A percentile compares a stretch with the other conserved stretches of the same genome.
phyloP scores from a whole-genome alignment of 37 sponge, comb jelly and placozoan genomes.

The Theonella swinhoei region DNA sequence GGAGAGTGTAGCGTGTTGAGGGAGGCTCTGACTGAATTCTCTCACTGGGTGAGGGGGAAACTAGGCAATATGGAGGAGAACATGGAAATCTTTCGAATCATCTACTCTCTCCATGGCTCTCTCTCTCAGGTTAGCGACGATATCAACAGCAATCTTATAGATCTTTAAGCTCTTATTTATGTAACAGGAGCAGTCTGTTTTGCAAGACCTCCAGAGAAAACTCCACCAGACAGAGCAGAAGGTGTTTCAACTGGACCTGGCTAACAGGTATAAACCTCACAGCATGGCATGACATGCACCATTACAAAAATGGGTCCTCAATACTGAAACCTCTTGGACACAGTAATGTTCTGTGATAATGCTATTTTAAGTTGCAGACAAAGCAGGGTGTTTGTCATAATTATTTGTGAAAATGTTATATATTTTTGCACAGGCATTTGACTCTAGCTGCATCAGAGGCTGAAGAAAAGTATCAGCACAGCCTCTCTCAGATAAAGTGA shows the following conservation, averaged over 20 bases:
- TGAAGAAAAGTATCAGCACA: neutral
- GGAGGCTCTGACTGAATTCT: constrained; percentile 35
- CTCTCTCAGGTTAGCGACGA: constrained; percentile 69
- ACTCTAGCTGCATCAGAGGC: neutral
- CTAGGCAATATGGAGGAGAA: constrained; percentile 53
- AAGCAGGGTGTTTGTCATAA: too few relatives aligned
- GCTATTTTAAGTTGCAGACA: too few relatives aligned
- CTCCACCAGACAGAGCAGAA: neutral
- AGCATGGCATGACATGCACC: too few relatives aligned
- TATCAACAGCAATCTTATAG: too few relatives aligned
- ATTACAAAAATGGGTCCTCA: too few relatives aligned
- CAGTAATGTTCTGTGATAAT: too few relatives aligned
- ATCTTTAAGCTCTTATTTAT: too few relatives aligned
- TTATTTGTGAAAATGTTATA: too few relatives aligned
- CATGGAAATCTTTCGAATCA: constrained; percentile 63
- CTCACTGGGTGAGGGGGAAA: constrained; percentile 46
- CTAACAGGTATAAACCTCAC: too few relatives aligned
- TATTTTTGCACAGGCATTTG: neutral
- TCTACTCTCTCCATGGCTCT: constrained; percentile 75
- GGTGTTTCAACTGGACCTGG: neutral
- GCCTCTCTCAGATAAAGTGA: neutral
- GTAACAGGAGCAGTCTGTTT: neutral
- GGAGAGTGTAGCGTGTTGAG: constrained; percentile 35
- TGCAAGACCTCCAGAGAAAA: neutral
- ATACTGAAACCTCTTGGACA: too few relatives aligned